Base-by-base conservation (phyloP, 2,797 vertebrate species). In the Salarias fasciatus region DNA sequence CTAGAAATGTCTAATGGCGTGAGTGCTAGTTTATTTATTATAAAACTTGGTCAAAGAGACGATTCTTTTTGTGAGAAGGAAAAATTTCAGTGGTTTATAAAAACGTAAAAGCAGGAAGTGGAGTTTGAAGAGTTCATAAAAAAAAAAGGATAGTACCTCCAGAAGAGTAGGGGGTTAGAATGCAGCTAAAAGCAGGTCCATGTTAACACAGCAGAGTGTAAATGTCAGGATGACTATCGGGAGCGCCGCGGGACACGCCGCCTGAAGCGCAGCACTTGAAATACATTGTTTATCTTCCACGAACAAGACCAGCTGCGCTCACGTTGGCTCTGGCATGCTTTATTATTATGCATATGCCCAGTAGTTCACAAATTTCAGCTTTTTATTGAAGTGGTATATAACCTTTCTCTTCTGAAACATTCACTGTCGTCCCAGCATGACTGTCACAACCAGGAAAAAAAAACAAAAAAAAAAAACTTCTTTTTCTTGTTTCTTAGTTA, bases 211-310 rank as follows among this genome's bases (percentile, higher is more conserved):
- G 50, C 31, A 35, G 18, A 2, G 2, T 24, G 18, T 48, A 18
- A 63, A 46, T 55, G 43, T 68, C 64, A 59, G 49, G 54, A 54
- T 59, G 37, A 69, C 15, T 51, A 62, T 62, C 38, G 59, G 24
- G 10, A 13, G 9, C 30, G 30, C 43, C 50, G 14, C n/a, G 11
- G 50, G 69, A 24, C 18, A 50, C 14, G 40, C 14, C 30, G 36
- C 46, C 52, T 43, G 41, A 61, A 45, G 50, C 30, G 41, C 10
- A 53, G 11, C 15, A 48, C 50, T 46, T 42, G 8, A 54, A 47
- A 55, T 30, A 18, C 38, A 49, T 54, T 50, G 49, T 63, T 55
- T 54, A 69, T 60, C 50, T 41, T 38, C 44, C 44, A 11, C 29
- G 41, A 37, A 55, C 35, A 51, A 50, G 12, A 24, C 41, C 53